Base-by-base conservation (phyloP, 2,888 invertebrate genomes). In the Nephrotoma flavescens region DNA sequence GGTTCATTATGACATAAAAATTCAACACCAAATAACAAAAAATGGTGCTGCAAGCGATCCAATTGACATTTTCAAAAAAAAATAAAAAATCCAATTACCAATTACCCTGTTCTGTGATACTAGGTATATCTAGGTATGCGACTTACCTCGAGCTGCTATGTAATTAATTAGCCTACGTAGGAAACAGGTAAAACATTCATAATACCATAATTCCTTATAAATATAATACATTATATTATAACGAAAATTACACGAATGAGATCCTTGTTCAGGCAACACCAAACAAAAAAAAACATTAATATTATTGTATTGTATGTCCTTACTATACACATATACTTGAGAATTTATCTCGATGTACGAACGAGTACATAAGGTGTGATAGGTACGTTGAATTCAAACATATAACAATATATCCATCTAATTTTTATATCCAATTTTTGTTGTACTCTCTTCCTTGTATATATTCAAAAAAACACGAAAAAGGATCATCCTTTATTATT, bases 401-500 rank as follows among this genome's bases (percentile, higher is more conserved):
- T 71, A 19, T 31, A 71, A 71, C 71, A 71, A 71, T 71, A 71
- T 71, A 71, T 71, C 71, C 71, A 71, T 71, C 71, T 71, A 57
- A 57, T 57, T 57, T 57, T 57, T 47, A 52, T 15, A 52, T 52
- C n/a, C 52, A 52, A 52, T 15, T 31, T 71, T 7, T 31, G 9
- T 71, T 6, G 52, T 52, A 15, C 15, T 0, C 52, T 15, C 6
- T 19, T 19, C 31, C 31, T 71, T 71, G 31, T 71, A 71, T 71
- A 71, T 71, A 71, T 71, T 31, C 71, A 84, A 84, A 84, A 84
- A 84, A 42, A 84, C 84, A 84, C 42, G 42, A 84, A 84, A 84
- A 84, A 84, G 42, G 84, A 84, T 84, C 84, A 84, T 84, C 84
- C 84, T 84, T 84, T 84, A 84, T 84, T 84, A 84, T 41, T 84